Evolutionary conservation across 2,113 vertebrate species (phyloP).

Genomic region (Gallinago media): DNA sequence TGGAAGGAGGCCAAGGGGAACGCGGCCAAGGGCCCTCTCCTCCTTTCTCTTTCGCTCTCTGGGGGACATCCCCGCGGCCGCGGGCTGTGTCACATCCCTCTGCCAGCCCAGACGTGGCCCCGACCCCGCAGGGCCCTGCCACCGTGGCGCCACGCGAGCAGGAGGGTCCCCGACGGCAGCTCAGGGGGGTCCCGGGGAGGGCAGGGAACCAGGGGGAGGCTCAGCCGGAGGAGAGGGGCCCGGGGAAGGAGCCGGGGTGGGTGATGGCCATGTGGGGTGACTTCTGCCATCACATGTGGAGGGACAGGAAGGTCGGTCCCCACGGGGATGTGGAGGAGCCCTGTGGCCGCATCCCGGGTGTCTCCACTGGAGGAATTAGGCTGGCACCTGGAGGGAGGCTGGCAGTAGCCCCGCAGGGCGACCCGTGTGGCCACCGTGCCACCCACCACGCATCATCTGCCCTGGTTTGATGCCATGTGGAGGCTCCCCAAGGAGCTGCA

Average conservation of each 20-base stretch:
- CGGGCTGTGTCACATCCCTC: not conserved
- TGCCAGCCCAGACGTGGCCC: accelerated
- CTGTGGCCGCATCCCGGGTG: not conserved
- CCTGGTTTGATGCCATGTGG: accelerated
- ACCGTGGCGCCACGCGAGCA: accelerated
- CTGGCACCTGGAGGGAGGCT: not conserved
- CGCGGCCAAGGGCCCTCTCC: not conserved
- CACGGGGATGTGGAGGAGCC: not conserved
- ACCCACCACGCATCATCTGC: too few species aligned
- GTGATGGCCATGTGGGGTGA: accelerated
- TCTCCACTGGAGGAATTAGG: accelerated
- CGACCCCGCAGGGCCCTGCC: accelerated
- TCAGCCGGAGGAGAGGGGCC: not conserved
- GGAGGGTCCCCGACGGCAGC: accelerated
- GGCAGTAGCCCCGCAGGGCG: not conserved
- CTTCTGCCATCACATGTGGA: accelerated
- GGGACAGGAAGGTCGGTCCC: not conserved
- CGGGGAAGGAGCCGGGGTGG: not conserved
- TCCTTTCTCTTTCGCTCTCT: not conserved
- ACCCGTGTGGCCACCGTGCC: accelerated
- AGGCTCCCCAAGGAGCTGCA: not conserved
- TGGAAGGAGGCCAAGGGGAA: conserved; percentile 13
- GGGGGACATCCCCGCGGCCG: not conserved
- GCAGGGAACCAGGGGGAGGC: accelerated
- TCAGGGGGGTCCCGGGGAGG: accelerated